These are phyloP conservation scores for Melanerpes aurifrons DNA, from an alignment of 2,113 vertebrate species.

Conservation along the genomic window DNA sequence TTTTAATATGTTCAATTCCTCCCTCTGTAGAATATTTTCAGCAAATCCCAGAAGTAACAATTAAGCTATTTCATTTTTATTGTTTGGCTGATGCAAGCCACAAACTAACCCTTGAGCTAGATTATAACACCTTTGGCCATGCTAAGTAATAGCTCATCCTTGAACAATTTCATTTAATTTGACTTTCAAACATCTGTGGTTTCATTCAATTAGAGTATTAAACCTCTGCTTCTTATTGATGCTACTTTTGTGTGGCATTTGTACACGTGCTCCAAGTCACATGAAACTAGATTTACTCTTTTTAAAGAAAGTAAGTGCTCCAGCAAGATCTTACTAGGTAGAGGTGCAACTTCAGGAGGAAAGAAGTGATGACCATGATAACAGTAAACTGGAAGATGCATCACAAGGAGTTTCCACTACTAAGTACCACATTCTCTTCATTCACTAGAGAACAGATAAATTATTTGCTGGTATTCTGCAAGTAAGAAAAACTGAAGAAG, in stretches of 20 bases:
- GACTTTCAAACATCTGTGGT: neutral
- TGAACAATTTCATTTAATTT: neutral
- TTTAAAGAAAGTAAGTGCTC: neutral
- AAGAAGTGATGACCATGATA: neutral
- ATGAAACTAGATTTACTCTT: neutral
- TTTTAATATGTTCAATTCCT: neutral
- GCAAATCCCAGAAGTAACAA: neutral
- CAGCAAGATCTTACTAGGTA: neutral
- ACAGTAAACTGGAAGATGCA: neutral
- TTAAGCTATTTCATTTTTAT: neutral
- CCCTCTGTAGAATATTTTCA: neutral
- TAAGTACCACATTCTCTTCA: accelerated
- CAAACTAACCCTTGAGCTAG: neutral
- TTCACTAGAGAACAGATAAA: neutral
- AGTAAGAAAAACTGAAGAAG: neutral
- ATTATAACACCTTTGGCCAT: neutral
- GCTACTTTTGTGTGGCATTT: neutral
- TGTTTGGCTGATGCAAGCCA: neutral
- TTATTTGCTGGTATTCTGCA: neutral
- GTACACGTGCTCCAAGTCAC: neutral
- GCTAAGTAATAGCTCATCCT: neutral
- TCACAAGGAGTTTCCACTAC: neutral
- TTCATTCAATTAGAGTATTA: neutral
- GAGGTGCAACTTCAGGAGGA: neutral
- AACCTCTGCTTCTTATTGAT: neutral